Evolutionary conservation across 2,113 vertebrate genomes (phyloP), one percentile per base, ranked within the genome.

Genomic region (Zosterops borbonicus): DNA sequence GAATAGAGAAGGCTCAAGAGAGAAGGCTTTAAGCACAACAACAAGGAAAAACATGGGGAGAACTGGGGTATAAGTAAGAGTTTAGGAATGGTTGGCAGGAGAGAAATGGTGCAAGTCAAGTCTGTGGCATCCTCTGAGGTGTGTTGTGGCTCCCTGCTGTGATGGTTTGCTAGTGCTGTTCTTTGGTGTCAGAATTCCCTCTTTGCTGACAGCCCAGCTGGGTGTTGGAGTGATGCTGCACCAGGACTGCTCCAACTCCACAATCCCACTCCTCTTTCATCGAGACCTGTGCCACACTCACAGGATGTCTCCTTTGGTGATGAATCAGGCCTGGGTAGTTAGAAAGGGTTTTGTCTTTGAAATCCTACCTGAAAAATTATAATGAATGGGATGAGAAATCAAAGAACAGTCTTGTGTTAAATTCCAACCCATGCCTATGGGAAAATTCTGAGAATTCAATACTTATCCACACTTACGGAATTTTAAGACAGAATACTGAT

Each of bases 221-320:
- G n/a, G n/a, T 18, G 24, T 27, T 44, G 52, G 11, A 58, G n/a
- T 11, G 56, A 20, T 25, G 27, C n/a, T 79, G 47, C 23, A 14
- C 17, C 2, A 0, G 14, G n/a, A 5, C 35, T 39, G 4, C 8
- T 35, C 3, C 2, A 19, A 49, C 16, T 37, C 22, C 33, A 11
- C 14, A 31, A 1, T 55, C 19, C 24, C 11, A 1, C 21, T 12
- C 9, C 16, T 31, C 3, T 24, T 28, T 18, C 14, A 1, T 4
- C 0, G 9, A 21, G 25, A 47, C 27, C 12, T 35, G 6, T 37
- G 35, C 29, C 60, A n/a, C 9, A 2, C 50, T 64, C 35, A 15
- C 24, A 35, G 27, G 47, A 28, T 0, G 1, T 33, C 12, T 44
- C 55, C 53, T 75, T 2, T 47, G 28, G 28, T 22, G 46, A 41